phyloP scores from a whole-genome alignment of 2,888 invertebrate genomes.

The Ceraclea dissimilis region DNA sequence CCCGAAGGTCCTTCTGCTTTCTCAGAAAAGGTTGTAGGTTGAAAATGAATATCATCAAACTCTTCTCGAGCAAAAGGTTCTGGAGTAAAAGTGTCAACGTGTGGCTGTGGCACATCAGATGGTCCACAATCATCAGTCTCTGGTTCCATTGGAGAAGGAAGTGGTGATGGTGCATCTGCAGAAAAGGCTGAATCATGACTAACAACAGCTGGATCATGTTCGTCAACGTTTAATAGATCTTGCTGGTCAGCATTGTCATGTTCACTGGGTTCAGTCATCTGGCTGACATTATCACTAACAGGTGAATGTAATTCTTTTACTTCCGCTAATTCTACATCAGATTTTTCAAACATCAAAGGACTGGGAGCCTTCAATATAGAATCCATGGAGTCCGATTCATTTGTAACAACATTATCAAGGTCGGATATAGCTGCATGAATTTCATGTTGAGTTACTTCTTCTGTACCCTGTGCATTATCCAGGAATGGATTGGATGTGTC shows the following conservation, averaged over 20 bases:
- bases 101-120: no score
- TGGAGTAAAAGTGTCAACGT: no score
- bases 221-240: constrained; percentile 2
- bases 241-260: constrained; percentile 13
- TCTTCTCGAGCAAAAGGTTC: background rate
- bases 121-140: constrained; percentile 10
- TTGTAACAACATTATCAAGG: constrained; percentile 30
- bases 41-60: background rate
- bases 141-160: constrained; percentile 13
- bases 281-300: constrained; percentile 19
- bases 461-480: background rate
- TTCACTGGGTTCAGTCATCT: constrained; percentile 23
- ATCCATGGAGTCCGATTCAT: constrained; percentile 25
- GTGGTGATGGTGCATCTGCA: constrained; percentile 17
- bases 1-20: background rate
- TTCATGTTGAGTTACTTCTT: constrained; percentile 24
- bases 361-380: constrained; percentile 34
- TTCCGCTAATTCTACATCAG: constrained; percentile 26
- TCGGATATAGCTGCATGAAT: constrained; percentile 29
- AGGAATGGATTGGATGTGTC: constrained; percentile 17
- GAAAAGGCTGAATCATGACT: constrained; percentile 19
- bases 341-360: constrained; percentile 28
- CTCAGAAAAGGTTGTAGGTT: background rate
- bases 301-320: constrained; percentile 15
- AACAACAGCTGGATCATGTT: constrained; percentile 7